Percentiles rank a stretch among this genome's conserved stretches.
phyloP scores from a whole-genome alignment of 2,888 invertebrate genomes.

The Pantelozetes paolii region DNA sequence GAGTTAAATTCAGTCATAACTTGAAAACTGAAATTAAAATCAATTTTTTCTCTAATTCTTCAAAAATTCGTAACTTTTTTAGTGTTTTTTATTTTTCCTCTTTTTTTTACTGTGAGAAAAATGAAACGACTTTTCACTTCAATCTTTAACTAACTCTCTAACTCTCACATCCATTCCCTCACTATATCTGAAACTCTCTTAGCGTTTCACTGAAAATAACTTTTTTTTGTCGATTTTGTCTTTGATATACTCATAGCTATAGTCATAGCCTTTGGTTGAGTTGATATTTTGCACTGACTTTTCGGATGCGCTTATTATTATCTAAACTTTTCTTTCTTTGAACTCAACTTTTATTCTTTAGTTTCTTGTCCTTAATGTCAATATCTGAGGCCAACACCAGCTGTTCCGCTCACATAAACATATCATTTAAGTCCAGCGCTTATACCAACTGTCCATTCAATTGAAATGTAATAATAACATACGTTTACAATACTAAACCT shows the following conservation, averaged over 20 bases:
- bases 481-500: background rate
- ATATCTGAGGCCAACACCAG: conserved; percentile 30
- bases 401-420: conserved; percentile 10
- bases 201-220: no score
- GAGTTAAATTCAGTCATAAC: conserved; percentile 5
- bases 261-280: conserved; percentile 2
- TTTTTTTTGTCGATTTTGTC: background rate
- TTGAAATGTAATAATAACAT: background rate
- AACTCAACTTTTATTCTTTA: background rate
- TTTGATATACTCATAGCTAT: conserved; percentile 3
- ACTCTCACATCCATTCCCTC: no score
- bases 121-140: background rate
- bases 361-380: background rate
- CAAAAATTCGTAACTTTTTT: background rate
- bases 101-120: conserved; percentile 27
- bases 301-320: conserved; percentile 18
- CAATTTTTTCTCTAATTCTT: background rate
- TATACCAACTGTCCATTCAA: conserved; percentile 11
- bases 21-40: background rate
- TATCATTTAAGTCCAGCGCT: conserved; percentile 25
- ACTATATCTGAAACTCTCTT: no score
- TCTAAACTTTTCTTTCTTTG: conserved; percentile 19
- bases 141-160: no score
- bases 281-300: conserved; percentile 16
- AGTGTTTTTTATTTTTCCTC: background rate